Evolutionary conservation across 2,888 invertebrate species (phyloP), one percentile per base, ranked within the genome.

Genomic region (Drosophila formosana): DNA sequence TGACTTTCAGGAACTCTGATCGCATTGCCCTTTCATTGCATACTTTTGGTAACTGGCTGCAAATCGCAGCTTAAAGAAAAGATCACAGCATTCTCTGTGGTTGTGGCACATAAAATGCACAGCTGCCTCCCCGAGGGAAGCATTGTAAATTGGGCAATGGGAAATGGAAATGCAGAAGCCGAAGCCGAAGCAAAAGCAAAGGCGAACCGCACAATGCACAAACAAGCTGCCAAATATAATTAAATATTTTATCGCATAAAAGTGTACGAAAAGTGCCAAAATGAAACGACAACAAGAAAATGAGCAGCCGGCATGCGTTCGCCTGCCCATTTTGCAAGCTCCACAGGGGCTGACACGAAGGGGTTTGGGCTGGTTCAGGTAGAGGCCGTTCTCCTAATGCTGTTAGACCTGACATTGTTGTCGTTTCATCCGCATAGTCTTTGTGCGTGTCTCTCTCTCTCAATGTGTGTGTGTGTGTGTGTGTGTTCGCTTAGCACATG

Each of bases 211-310:
- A 80, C 84, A 86, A 83, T 88, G 85, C 84, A 78, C 86, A 79
- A 85, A 77, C 85, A 72, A 82, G 77, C 88, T 82, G 82, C 80
- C 83, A 81, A 86, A 88, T 86, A 86, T 88, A 86, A 89, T 88
- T 88, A 87, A 89, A 89, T 88, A 84, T 88, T 86, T 87, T 87
- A 86, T 89, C 80, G 82, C 85, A 88, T 78, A 82, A 89, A 87
- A 84, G 80, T 82, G 88, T 72, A 76, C 71, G 69, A 76, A 82
- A 78, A 76, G 76, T 79, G 78, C 82, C 85, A 80, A 84, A 84
- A 84, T 77, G 82, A 88, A 88, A 88, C 77, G 88, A 85, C 82
- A 84, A 82, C 80, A 80, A 65, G 78, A 66, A 87, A 87, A 84
- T 83, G 74, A 83, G 83, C 88, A 83, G 64, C 72, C 64, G 88